Conservation (phyloP, 2,888 invertebrate species). For the Pandemis cinnamomeana region DNA sequence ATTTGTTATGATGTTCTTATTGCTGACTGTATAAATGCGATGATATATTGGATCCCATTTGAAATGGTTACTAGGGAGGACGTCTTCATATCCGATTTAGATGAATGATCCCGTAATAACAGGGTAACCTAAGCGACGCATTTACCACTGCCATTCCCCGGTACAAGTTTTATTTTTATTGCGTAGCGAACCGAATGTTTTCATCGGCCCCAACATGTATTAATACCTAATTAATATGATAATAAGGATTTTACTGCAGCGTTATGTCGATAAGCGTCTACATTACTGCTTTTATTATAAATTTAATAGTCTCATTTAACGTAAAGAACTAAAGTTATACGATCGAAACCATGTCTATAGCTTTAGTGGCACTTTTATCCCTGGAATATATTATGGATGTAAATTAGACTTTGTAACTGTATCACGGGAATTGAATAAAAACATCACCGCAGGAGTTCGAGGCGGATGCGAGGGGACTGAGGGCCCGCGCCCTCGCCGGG, state of each 20-base stretch:
- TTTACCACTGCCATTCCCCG: conserved; percentile 3
- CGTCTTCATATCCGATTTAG: no score
- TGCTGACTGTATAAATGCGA: no score
- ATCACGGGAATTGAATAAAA: conserved; percentile 63
- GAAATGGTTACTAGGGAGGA: no score
- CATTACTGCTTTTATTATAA: conserved; percentile 37
- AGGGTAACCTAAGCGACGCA: neutral
- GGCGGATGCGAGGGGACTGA: conserved; percentile 61
- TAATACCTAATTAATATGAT: conserved; percentile 51
- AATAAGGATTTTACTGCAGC: conserved; percentile 46
- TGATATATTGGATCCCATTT: no score
- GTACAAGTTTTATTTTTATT: conserved; percentile 19
- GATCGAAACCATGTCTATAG: conserved; percentile 26
- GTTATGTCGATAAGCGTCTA: conserved; percentile 38
- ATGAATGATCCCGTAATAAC: conserved; percentile 19
- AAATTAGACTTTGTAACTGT: conserved; percentile 44
- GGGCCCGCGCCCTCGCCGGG: conserved; percentile 60
- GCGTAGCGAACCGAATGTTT: conserved; percentile 30
- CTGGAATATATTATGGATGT: conserved; percentile 52
- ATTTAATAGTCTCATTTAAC: conserved; percentile 36
- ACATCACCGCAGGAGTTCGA: conserved; percentile 61
- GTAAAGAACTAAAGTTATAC: conserved; percentile 36
- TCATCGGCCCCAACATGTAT: conserved; percentile 28
- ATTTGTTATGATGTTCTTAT: no score
- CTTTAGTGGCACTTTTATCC: conserved; percentile 23